Evolutionary conservation across 2,888 invertebrate genomes (phyloP).

Genomic region (Ophion slaviceki): DNA sequence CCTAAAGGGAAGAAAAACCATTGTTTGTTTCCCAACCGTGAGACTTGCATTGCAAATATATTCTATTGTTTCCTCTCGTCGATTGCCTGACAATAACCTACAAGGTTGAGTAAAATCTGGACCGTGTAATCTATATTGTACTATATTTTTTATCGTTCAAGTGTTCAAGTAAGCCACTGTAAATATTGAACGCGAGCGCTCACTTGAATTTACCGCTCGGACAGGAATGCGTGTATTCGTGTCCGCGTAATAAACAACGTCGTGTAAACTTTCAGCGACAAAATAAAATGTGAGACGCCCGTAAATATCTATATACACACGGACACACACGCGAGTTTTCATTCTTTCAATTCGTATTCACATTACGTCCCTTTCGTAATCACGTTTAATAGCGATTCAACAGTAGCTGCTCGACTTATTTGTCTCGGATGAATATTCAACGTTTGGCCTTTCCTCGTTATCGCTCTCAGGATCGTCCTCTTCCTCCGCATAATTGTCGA

Average conservation of each 20-base stretch:
- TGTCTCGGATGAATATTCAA: constrained; percentile 1
- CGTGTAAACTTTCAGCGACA: constrained; percentile 23
- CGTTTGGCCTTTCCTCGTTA: neutral
- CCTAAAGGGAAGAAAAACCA: constrained; percentile 35
- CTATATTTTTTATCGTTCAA: constrained; percentile 62
- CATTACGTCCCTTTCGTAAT: too few species aligned
- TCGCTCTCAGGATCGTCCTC: constrained; percentile 1
- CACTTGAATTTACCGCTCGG: constrained; percentile 19
- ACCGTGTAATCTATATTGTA: constrained; percentile 64
- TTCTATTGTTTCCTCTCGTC: neutral
- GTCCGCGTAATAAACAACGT: constrained; percentile 22
- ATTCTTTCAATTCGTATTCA: neutral
- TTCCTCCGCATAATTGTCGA: constrained; percentile 16
- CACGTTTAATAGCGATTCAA: too few species aligned
- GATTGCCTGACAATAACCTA: neutral
- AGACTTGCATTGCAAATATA: constrained; percentile 37
- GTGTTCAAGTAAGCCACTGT: constrained; percentile 62
- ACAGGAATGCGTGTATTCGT: constrained; percentile 16
- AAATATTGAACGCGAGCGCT: constrained; percentile 62
- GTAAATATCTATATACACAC: too few species aligned
- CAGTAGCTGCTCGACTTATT: neutral
- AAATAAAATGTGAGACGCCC: too few species aligned
- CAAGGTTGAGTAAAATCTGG: constrained; percentile 31
- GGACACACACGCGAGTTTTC: neutral
- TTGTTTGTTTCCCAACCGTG: constrained; percentile 43